phyloP scores from a whole-genome alignment of 1,140 invertebrate genomes.

The Rhynchophorus ferrugineus region DNA sequence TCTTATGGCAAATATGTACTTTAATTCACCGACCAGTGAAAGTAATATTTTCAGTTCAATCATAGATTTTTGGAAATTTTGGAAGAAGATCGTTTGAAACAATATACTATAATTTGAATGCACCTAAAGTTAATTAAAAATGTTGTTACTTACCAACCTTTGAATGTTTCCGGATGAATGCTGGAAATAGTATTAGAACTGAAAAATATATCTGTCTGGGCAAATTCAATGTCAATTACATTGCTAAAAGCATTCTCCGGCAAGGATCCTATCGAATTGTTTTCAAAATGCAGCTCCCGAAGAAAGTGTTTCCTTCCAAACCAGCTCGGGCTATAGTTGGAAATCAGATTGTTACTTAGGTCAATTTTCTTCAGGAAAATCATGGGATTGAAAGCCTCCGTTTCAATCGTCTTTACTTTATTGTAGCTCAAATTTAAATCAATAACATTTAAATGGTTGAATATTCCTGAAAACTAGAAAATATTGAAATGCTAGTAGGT shows the following conservation, averaged over 20 bases:
- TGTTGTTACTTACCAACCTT: slow-evolving; percentile 4
- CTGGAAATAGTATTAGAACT: slow-evolving; percentile 11
- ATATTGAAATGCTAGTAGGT: neutral
- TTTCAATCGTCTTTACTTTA: slow-evolving; percentile 10
- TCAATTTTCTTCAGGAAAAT: slow-evolving; percentile 10
- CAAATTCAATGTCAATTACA: slow-evolving; percentile 8
- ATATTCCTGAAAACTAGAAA: slow-evolving; percentile 11
- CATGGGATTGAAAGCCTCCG: slow-evolving; percentile 16
- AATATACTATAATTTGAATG: too few species aligned
- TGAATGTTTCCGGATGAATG: slow-evolving; percentile 12
- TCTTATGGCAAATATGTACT: too few species aligned
- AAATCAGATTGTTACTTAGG: slow-evolving; percentile 9
- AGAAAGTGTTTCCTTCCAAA: slow-evolving; percentile 11
- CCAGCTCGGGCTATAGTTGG: slow-evolving; percentile 9
- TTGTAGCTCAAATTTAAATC: slow-evolving; percentile 12
- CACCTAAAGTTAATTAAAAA: too few species aligned
- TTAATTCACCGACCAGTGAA: too few species aligned
- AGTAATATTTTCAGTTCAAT: too few species aligned
- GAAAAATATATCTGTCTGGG: slow-evolving; percentile 7
- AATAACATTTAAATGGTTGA: slow-evolving; percentile 8
- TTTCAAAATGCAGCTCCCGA: slow-evolving; percentile 13
- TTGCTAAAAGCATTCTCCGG: slow-evolving; percentile 12
- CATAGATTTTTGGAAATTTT: too few species aligned
- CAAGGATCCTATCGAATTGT: slow-evolving; percentile 11
- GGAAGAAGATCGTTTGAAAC: too few species aligned